Evolutionary conservation across 2,113 vertebrate genomes (phyloP).

Genomic region (Cyanocitta stelleri): DNA sequence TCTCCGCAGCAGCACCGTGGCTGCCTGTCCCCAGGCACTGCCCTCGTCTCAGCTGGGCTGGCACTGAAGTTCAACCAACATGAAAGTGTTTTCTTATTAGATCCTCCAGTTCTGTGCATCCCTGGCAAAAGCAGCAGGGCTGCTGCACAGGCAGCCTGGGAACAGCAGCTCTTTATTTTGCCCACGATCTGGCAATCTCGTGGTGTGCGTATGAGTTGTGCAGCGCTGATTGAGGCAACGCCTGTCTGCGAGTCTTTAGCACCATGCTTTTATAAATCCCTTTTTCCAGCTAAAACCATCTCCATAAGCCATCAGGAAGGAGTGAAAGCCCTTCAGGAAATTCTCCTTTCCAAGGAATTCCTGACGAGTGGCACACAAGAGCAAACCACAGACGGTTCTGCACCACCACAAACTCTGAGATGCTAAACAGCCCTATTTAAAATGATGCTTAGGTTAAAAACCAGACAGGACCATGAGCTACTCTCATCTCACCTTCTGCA

Average conservation of each 20-base stretch:
- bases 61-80: neutral
- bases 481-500: neutral
- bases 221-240: neutral
- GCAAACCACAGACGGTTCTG: neutral
- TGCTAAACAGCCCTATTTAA: neutral
- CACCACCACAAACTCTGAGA: fast-evolving
- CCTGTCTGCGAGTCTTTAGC: neutral
- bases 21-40: neutral
- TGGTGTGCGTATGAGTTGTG: fast-evolving
- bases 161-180: neutral
- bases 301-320: neutral
- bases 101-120: neutral
- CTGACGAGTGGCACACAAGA: neutral
- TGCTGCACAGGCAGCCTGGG: neutral
- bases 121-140: neutral
- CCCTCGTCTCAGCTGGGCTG: neutral
- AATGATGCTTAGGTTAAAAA: neutral
- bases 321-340: neutral
- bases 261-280: neutral
- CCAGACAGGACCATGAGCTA: neutral
- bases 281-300: neutral
- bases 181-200: neutral
- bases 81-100: neutral
- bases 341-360: neutral
- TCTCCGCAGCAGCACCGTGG: neutral